phyloP scores from a whole-genome alignment of 2,113 vertebrate genomes.

The Lagopus leucura region DNA sequence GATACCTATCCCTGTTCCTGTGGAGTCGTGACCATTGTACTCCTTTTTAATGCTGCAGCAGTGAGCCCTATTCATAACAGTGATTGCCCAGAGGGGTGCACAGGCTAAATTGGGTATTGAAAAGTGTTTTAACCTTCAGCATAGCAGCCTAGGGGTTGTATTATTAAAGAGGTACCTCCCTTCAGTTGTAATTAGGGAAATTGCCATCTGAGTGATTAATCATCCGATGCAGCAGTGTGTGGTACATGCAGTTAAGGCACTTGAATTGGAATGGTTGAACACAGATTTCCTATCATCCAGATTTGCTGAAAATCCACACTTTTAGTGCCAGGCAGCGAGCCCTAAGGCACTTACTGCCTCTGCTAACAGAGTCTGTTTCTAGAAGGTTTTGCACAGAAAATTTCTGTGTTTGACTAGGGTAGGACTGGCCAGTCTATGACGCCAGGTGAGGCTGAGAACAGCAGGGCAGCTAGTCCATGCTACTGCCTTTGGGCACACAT shows the following conservation, averaged over 20 bases:
- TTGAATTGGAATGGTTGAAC: neutral
- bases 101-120: neutral
- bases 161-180: neutral
- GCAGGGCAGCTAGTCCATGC: neutral
- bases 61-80: neutral
- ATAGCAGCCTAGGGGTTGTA: neutral
- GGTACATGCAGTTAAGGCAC: neutral
- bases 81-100: neutral
- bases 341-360: neutral
- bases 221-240: neutral
- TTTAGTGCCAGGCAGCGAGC: neutral
- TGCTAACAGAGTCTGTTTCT: neutral
- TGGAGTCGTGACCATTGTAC: neutral
- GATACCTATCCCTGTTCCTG: neutral
- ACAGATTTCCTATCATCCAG: neutral
- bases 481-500: neutral
- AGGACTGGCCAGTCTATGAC: neutral
- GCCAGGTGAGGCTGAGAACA: neutral
- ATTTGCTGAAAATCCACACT: neutral
- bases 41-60: neutral
- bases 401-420: neutral
- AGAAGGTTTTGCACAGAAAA: neutral
- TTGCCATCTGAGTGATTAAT: neutral
- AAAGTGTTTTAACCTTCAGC: neutral
- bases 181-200: neutral